Evolutionary conservation across 2,888 invertebrate species (phyloP).

Genomic region (Epinotia ramella): DNA sequence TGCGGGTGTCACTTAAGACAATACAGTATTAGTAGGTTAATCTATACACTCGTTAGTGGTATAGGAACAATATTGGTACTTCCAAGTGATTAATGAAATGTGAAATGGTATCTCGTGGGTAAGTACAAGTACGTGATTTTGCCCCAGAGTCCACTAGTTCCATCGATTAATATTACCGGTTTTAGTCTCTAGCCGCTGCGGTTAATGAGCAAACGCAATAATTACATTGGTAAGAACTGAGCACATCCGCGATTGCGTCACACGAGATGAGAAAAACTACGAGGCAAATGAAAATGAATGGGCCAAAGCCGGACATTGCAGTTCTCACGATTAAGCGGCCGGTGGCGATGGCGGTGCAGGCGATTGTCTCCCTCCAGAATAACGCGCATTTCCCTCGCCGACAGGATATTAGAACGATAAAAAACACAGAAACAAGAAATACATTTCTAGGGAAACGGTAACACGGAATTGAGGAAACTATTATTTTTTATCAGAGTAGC

Average conservation of each 20-base stretch:
- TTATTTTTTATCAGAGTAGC: not conserved
- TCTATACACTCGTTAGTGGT: not conserved
- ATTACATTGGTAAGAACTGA: conserved; percentile 57
- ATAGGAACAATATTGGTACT: not conserved
- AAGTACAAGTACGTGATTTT: conserved; percentile 1
- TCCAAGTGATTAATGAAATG: not conserved
- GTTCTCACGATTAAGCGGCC: conserved; percentile 73
- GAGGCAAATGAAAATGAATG: conserved; percentile 76
- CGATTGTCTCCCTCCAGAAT: conserved; percentile 33
- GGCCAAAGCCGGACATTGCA: conserved; percentile 75
- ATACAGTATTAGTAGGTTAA: not conserved
- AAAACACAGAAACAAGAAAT: not conserved
- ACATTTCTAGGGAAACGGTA: conserved; percentile 1
- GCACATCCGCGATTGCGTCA: conserved; percentile 79
- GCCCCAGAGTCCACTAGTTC: conserved; percentile 11
- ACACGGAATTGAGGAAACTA: not conserved
- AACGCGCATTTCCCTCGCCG: conserved; percentile 31
- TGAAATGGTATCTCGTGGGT: not conserved
- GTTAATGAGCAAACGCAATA: conserved; percentile 55
- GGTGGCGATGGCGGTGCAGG: conserved; percentile 11
- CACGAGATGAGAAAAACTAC: conserved; percentile 73
- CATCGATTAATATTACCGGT: conserved; percentile 36
- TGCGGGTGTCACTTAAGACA: too few relatives aligned
- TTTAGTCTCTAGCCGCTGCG: conserved; percentile 39
- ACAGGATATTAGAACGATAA: conserved; percentile 36